Evolutionary conservation across 2,113 vertebrate genomes (phyloP), one percentile per base, ranked within the genome.

Genomic region (Engystomops pustulosus): DNA sequence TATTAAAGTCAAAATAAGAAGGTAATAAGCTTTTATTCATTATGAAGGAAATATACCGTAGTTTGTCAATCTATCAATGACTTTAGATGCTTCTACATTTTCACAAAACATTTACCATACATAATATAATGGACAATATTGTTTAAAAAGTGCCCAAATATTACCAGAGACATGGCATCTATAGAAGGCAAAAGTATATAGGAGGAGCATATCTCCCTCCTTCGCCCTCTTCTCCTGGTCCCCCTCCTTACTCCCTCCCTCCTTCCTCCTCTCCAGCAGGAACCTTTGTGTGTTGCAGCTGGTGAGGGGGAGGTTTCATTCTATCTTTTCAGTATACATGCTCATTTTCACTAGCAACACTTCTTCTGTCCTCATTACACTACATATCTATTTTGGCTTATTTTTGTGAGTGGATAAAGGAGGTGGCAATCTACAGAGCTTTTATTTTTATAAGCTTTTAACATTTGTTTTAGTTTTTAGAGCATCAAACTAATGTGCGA

Each of bases 311-410:
- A 25, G 51, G 32, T 41, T 75, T 49, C 45, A 23, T 67, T 60
- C 32, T 49, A 62, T 85, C 80, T 87, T 75, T 82, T 25, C 79
- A 80, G 60, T 32, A 67, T 80, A 49, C 79, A 80, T 27, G 18
- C 79, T 80, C 60, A 30, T 49, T 69, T 45, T 45, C 51, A 65
- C 25, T 32, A 45, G 32, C 62, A 80, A 34, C 79, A 68, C 62
- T 62, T 77, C 71, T 62, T 20, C 79, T 82, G 18, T 55, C 58
- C 76, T 79, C 44, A 68, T 15, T 41, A 51, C 81, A 20, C 44
- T 36, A 25, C 30, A 71, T 25, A 71, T 30, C 36, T 78, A 5
- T 78, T 77, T 77, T 77, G 51, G 49, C 72, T 75, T 53, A 20
- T 75, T 75, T 75, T 53, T 53, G n/a, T 49, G 27, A 51, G 27